Base-by-base conservation (phyloP, 2,113 vertebrate species). In the Platichthys flesus region DNA sequence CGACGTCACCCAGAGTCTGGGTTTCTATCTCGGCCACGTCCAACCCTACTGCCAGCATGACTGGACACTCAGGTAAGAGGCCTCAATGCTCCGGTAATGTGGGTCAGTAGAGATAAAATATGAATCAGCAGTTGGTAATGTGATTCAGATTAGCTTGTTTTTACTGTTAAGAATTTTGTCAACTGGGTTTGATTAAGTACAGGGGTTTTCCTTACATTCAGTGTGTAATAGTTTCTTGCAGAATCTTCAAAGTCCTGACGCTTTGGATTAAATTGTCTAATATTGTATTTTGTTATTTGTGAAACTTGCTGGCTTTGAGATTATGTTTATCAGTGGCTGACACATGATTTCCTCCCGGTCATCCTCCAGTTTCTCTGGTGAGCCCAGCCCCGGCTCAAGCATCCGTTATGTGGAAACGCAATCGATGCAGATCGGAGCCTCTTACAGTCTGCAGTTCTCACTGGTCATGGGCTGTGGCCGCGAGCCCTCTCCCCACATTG, bases 361-460 rank as follows among this genome's bases (percentile, higher is more conserved):
- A 1, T 21, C 1, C 23, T 74, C 9, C 67, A 95, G 94, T 86
- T 95, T 95, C 85, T 92, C 93, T 2, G 94, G 94, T 56, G 97
- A 98, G 88, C 96, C 96, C 15, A 99, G 96, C 82, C 93, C 96
- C 26, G 95, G 96, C 47, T 97, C 96, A 2, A 99, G 97, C 54
- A 97, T 98, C 88, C 97, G 98, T 63, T 99, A 99, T 3, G 97
- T 99, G 78, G 98, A 99, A 92, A 99, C 98, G 7, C 98, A 99
- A 70, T 99, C 98, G 1, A 98, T 99, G 98, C 97, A 99, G 90
- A 97, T 97, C 0, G 97, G 98, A 40, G 97, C 98, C 0, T 97
- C 97, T 0, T 99, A 99, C 55, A 98, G 96, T 93, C 95, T 99
- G 78, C 98, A 99, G 93, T 99, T 99, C 92, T 97, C 96, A 62